Evolutionary conservation across 2,888 invertebrate species (phyloP).

Genomic region (Baccha elongata): DNA sequence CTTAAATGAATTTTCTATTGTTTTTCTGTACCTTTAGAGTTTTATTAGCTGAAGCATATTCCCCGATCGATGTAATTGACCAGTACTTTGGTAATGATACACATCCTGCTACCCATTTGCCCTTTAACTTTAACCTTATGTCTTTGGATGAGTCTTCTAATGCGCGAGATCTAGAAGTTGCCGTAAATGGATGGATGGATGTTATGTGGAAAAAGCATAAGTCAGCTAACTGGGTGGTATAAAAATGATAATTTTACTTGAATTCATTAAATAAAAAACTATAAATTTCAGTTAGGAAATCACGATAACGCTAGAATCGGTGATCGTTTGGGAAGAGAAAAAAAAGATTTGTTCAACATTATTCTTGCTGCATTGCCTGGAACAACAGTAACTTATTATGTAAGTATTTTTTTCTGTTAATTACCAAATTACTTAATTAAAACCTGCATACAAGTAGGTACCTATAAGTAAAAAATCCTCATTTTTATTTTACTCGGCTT

Average conservation of each 20-base stretch:
- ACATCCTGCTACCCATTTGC: conserved; percentile 83
- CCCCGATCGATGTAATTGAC: conserved; percentile 83
- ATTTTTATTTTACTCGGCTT: too few species aligned
- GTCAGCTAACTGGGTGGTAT: conserved; percentile 87
- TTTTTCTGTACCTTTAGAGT: conserved; percentile 77
- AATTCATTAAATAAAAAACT: neutral
- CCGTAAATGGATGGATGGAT: conserved; percentile 85
- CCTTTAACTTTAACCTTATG: conserved; percentile 86
- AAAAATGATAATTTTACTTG: conserved; percentile 66
- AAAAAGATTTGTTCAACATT: conserved; percentile 87
- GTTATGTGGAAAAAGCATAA: conserved; percentile 83
- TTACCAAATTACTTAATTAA: too few species aligned
- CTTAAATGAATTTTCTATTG: neutral
- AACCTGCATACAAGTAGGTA: too few species aligned
- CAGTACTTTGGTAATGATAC: conserved; percentile 84
- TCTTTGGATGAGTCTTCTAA: conserved; percentile 83
- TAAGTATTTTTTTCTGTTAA: too few species aligned
- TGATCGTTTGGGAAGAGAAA: conserved; percentile 85
- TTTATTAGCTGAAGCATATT: conserved; percentile 86
- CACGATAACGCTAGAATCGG: conserved; percentile 86
- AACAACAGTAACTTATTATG: conserved; percentile 91
- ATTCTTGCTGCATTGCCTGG: conserved; percentile 89
- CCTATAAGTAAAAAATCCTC: too few species aligned
- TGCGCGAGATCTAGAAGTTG: conserved; percentile 83
- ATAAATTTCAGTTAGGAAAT: conserved; percentile 84